Evolutionary conservation across 2,888 invertebrate genomes (phyloP).

Genomic region (Scaptomyza polygonia): DNA sequence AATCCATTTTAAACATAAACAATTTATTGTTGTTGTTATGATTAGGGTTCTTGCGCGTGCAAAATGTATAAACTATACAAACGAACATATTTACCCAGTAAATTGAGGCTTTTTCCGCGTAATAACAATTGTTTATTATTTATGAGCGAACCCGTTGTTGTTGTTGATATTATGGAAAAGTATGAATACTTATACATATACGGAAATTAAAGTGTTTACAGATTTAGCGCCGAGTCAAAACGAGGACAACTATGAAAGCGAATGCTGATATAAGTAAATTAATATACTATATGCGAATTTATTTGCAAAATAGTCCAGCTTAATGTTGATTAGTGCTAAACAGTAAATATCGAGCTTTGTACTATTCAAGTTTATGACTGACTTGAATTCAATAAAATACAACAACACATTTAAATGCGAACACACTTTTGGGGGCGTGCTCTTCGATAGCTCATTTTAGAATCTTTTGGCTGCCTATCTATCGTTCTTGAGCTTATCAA

Average conservation of each 20-base stretch:
- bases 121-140: slow-evolving; percentile 14
- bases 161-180: slow-evolving; percentile 20
- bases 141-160: slow-evolving; percentile 19
- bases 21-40: slow-evolving; percentile 48
- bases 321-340: neutral
- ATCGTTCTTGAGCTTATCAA: slow-evolving; percentile 23
- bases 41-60: slow-evolving; percentile 29
- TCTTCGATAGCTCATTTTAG: slow-evolving; percentile 7
- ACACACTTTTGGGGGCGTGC: slow-evolving; percentile 30
- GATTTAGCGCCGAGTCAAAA: slow-evolving; percentile 21
- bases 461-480: slow-evolving; percentile 16
- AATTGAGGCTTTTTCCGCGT: slow-evolving; percentile 16
- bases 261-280: slow-evolving; percentile 11
- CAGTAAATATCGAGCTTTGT: slow-evolving; percentile 49
- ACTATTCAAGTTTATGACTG: neutral
- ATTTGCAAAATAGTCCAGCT: too few relatives aligned
- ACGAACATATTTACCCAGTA: slow-evolving; percentile 7
- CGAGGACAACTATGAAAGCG: slow-evolving; percentile 50
- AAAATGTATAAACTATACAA: neutral
- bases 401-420: slow-evolving; percentile 4
- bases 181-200: slow-evolving; percentile 15
- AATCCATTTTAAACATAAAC: slow-evolving; percentile 59
- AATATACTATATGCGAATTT: neutral
- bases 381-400: slow-evolving; percentile 7
- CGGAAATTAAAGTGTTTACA: slow-evolving; percentile 57